A percentile compares a stretch with the other conserved stretches of the same genome.
These are phyloP conservation scores for Nephotettix cincticeps DNA, from an alignment of 1,140 invertebrate species.

Conservation along the genomic window DNA sequence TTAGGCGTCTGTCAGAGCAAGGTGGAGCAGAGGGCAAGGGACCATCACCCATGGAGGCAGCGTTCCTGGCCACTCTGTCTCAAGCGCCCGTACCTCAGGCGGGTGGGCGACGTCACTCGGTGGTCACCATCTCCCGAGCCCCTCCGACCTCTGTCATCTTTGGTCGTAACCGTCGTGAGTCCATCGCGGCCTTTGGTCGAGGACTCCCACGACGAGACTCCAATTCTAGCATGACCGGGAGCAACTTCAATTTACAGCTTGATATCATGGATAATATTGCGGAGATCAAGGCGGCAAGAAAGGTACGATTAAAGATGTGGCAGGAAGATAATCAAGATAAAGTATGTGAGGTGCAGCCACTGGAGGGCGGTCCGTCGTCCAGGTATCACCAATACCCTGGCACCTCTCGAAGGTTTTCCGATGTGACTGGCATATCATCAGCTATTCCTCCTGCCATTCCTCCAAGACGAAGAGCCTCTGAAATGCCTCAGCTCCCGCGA, in stretches of 20 bases:
- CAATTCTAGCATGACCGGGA: constrained; percentile 61
- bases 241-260: constrained; percentile 75
- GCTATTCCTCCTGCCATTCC: constrained; percentile 18
- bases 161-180: constrained; percentile 72
- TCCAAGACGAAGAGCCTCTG: constrained; percentile 35
- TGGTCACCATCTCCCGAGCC: constrained; percentile 78
- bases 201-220: constrained; percentile 39
- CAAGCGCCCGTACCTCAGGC: constrained; percentile 65
- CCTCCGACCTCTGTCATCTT: constrained; percentile 63
- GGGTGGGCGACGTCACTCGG: constrained; percentile 74
- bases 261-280: constrained; percentile 85
- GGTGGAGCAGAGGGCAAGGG: constrained; percentile 64
- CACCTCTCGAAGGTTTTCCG: constrained; percentile 35
- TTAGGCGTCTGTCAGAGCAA: constrained; percentile 73
- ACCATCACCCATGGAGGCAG: constrained; percentile 66
- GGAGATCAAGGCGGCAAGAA: constrained; percentile 65
- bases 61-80: constrained; percentile 76
- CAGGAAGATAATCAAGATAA: constrained; percentile 71
- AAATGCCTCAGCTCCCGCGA: constrained; percentile 30
- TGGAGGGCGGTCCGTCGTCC: constrained; percentile 57
- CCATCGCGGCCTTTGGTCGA: constrained; percentile 69
- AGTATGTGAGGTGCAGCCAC: constrained; percentile 74
- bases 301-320: constrained; percentile 80
- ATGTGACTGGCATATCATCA: constrained; percentile 31
- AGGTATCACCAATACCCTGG: constrained; percentile 33